phyloP scores from a whole-genome alignment of 2,888 invertebrate genomes.

The Deilephila porcellus region DNA sequence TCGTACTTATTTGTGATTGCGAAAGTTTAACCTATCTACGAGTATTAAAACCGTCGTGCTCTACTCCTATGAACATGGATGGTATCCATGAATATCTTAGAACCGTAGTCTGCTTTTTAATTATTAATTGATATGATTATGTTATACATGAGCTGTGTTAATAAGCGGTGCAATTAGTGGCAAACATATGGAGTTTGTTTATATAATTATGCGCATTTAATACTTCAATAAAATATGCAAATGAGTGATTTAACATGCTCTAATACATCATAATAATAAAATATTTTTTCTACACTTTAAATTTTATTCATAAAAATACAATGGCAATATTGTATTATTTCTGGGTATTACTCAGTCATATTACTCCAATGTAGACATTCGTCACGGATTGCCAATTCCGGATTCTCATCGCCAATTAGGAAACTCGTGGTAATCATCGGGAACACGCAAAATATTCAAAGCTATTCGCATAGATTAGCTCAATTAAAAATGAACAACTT shows the following conservation, averaged over 20 bases:
- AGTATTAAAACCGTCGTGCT: not conserved
- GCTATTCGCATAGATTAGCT: conserved; percentile 2
- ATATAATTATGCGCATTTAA: not conserved
- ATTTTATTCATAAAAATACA: too few species aligned
- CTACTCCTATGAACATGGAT: not conserved
- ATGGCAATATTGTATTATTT: not conserved
- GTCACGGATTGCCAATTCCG: not conserved
- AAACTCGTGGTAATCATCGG: conserved; percentile 2
- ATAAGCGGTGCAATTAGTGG: not conserved
- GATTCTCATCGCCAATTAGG: not conserved
- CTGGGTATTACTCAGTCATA: not conserved
- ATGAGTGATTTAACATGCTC: too few species aligned
- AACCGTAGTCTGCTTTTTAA: not conserved
- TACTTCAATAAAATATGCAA: not conserved
- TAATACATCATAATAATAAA: too few species aligned
- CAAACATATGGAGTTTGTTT: not conserved
- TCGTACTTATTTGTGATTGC: too few species aligned
- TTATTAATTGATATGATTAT: not conserved
- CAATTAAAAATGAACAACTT: conserved; percentile 6
- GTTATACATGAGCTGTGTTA: not conserved
- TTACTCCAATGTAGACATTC: not conserved
- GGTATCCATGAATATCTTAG: too few species aligned
- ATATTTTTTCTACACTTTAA: too few species aligned
- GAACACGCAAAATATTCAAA: not conserved
- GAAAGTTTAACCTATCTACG: too few species aligned